Percentiles rank a stretch among this genome's conserved stretches.
phyloP scores from a whole-genome alignment of 2,888 invertebrate species.

The Sympetrum striolatum region DNA sequence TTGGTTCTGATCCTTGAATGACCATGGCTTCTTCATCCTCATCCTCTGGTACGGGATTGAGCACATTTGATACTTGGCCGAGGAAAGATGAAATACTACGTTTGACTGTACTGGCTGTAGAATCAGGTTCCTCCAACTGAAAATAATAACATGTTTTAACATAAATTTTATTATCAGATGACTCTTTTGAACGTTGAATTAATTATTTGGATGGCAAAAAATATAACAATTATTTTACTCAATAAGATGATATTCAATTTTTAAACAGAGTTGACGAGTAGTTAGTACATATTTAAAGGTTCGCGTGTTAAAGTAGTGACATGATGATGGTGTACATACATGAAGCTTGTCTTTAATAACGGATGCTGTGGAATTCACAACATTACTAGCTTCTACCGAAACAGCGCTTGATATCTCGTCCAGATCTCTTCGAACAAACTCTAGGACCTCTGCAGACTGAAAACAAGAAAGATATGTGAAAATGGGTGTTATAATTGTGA shows the following conservation, averaged over 20 bases:
- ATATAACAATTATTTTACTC: too few species aligned
- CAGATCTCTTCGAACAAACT: constrained; percentile 78
- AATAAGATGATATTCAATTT: too few species aligned
- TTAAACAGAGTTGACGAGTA: too few species aligned
- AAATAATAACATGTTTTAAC: constrained; percentile 51
- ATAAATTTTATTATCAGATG: background rate
- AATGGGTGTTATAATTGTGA: too few species aligned
- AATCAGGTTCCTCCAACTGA: constrained; percentile 74
- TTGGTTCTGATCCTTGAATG: constrained; percentile 71
- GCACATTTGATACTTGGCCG: constrained; percentile 73
- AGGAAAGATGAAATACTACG: constrained; percentile 75
- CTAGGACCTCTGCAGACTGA: constrained; percentile 75
- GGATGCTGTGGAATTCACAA: constrained; percentile 70
- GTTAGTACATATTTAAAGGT: too few species aligned
- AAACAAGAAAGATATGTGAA: constrained; percentile 51
- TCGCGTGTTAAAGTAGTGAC: too few species aligned
- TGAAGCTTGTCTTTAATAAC: constrained; percentile 74
- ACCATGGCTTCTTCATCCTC: constrained; percentile 75
- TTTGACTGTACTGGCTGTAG: constrained; percentile 75
- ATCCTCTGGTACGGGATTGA: constrained; percentile 73
- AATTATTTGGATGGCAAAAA: too few species aligned
- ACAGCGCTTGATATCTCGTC: constrained; percentile 77
- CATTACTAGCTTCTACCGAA: constrained; percentile 73
- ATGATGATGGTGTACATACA: constrained; percentile 57
- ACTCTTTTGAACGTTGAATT: too few species aligned